phyloP scores from a whole-genome alignment of 2,888 invertebrate genomes.

The Sarcophaga rosellei region DNA sequence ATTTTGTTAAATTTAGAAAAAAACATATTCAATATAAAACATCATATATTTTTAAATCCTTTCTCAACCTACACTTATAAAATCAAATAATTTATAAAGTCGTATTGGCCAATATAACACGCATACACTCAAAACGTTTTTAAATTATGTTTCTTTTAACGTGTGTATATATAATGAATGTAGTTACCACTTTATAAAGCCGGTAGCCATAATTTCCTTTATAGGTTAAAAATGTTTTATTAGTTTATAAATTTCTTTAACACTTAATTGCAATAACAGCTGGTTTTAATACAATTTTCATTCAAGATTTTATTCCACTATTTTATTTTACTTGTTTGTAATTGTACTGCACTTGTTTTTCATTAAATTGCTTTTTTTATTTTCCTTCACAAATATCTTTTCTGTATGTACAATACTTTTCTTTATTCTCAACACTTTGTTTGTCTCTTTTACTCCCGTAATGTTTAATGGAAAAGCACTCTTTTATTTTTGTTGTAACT shows the following conservation, averaged over 20 bases:
- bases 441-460: constrained; percentile 50
- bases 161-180: background rate
- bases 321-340: background rate
- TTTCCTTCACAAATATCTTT: constrained; percentile 54
- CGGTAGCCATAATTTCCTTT: constrained; percentile 22
- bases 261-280: background rate
- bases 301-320: background rate
- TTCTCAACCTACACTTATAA: too few species aligned
- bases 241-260: background rate
- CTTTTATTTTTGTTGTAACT: constrained; percentile 42
- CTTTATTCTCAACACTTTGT: constrained; percentile 39
- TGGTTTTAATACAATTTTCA: background rate
- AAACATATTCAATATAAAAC: too few species aligned
- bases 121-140: background rate
- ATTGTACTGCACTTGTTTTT: constrained; percentile 45
- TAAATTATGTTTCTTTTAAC: background rate
- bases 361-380: constrained; percentile 27
- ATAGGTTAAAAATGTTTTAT: background rate
- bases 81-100: too few species aligned
- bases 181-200: constrained; percentile 35
- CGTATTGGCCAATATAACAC: background rate
- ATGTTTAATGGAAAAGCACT: constrained; percentile 26
- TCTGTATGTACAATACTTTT: constrained; percentile 69
- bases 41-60: too few species aligned
- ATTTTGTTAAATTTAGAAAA: background rate